These are phyloP conservation scores for Rallus crepitans DNA, from an alignment of 2,797 vertebrate genomes.

Conservation along the genomic window DNA sequence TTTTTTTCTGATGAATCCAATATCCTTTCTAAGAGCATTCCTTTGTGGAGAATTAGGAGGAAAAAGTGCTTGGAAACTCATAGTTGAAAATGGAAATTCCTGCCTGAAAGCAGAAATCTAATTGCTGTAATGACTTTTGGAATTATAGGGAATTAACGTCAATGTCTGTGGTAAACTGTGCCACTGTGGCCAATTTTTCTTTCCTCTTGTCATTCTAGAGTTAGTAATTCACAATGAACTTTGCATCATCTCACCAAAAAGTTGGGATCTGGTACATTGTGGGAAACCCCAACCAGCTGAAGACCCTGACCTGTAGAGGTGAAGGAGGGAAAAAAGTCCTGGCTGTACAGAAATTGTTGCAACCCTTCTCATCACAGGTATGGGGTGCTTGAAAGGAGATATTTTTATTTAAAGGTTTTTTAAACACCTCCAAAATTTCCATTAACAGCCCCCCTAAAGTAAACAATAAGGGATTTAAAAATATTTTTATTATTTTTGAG, in stretches of 20 bases:
- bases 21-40: neutral
- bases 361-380: neutral
- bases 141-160: neutral
- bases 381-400: neutral
- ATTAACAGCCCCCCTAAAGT: no score
- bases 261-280: accelerated
- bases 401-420: neutral
- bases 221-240: neutral
- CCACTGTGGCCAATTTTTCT: neutral
- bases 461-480: no score
- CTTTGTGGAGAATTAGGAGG: neutral
- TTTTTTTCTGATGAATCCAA: neutral
- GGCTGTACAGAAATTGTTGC: neutral
- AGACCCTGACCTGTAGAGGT: neutral
- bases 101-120: neutral
- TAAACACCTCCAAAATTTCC: neutral
- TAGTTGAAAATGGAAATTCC: neutral
- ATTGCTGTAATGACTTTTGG: neutral
- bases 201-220: neutral
- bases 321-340: neutral
- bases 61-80: neutral
- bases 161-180: neutral
- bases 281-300: neutral
- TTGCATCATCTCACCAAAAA: neutral
- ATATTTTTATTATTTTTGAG: no score